Conservation (phyloP, 2,113 vertebrate species). For the Cephalopholis sonnerati region DNA sequence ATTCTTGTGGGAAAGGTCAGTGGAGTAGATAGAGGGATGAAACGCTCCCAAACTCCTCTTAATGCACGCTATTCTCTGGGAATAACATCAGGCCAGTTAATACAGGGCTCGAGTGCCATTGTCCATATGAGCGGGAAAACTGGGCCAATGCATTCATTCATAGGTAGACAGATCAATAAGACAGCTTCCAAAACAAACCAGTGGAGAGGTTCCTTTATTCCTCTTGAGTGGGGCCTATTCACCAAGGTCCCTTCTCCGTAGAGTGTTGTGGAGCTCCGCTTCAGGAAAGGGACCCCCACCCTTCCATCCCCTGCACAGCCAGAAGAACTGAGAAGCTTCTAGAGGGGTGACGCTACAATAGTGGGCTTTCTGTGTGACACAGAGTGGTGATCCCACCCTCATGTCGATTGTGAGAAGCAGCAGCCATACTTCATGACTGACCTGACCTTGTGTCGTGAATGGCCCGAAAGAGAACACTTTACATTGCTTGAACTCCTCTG, state of each 20-base stretch:
- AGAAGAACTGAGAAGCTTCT: constrained; percentile 66
- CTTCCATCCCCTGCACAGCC: constrained; percentile 39
- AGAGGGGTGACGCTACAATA: constrained; percentile 69
- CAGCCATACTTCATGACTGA: constrained; percentile 53
- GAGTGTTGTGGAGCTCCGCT: constrained; percentile 59
- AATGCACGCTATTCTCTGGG: constrained; percentile 60
- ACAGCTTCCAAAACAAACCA: constrained; percentile 86
- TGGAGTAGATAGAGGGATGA: constrained; percentile 44
- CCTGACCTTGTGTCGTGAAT: constrained; percentile 73
- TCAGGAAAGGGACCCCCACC: constrained; percentile 42
- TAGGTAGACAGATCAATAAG: constrained; percentile 84
- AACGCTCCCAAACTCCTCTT: constrained; percentile 55
- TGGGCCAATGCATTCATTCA: constrained; percentile 74
- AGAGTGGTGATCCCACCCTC: constrained; percentile 70
- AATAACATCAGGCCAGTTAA: constrained; percentile 68
- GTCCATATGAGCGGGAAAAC: constrained; percentile 72
- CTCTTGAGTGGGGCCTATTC: constrained; percentile 76
- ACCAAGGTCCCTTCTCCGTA: constrained; percentile 66
- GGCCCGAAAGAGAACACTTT: constrained; percentile 67
- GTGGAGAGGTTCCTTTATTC: constrained; percentile 81
- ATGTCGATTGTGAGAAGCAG: constrained; percentile 62
- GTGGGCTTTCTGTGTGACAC: constrained; percentile 64
- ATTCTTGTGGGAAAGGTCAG: constrained; percentile 59
- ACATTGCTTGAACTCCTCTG: constrained; percentile 50
- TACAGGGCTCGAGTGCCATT: constrained; percentile 80